Percentiles rank a stretch among this genome's conserved stretches.
These are phyloP conservation scores for Sitophilus oryzae DNA, from an alignment of 1,140 invertebrate genomes.

Conservation along the genomic window DNA sequence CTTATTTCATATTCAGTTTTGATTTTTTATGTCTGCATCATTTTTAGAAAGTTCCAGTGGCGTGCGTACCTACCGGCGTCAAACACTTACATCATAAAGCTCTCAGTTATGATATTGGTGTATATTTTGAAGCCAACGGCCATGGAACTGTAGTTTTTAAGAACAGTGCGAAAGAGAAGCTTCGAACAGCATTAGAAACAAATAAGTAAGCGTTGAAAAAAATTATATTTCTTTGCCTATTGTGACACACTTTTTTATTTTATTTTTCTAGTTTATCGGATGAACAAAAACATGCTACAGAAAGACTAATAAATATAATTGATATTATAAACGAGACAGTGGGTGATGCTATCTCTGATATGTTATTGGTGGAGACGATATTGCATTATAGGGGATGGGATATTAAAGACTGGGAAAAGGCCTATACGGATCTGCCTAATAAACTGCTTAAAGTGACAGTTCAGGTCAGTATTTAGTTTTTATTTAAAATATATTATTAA, in stretches of 20 bases:
- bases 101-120: slow-evolving; percentile 84
- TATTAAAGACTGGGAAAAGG: slow-evolving; percentile 69
- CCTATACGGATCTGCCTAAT: slow-evolving; percentile 85
- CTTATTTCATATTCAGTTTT: too few relatives aligned
- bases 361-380: slow-evolving; percentile 90
- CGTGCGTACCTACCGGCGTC: slow-evolving; percentile 91
- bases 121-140: slow-evolving; percentile 99
- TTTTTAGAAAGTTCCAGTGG: slow-evolving; percentile 77
- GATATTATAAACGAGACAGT: slow-evolving; percentile 93
- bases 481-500: too few relatives aligned
- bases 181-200: slow-evolving; percentile 41
- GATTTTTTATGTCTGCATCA: not conserved
- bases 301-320: slow-evolving; percentile 61
- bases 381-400: slow-evolving; percentile 75
- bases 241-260: not conserved
- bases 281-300: slow-evolving; percentile 50
- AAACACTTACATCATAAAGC: slow-evolving; percentile 96
- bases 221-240: not conserved
- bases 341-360: slow-evolving; percentile 94
- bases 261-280: slow-evolving; percentile 39
- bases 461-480: slow-evolving; percentile 37
- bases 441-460: slow-evolving; percentile 83
- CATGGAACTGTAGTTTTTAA: slow-evolving; percentile 92
- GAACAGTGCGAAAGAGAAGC: slow-evolving; percentile 52
- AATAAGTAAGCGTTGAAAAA: slow-evolving; percentile 17